Evolutionary conservation across 2,888 invertebrate species (phyloP), one percentile per base, ranked within the genome.

Genomic region (Epinotia ramella): DNA sequence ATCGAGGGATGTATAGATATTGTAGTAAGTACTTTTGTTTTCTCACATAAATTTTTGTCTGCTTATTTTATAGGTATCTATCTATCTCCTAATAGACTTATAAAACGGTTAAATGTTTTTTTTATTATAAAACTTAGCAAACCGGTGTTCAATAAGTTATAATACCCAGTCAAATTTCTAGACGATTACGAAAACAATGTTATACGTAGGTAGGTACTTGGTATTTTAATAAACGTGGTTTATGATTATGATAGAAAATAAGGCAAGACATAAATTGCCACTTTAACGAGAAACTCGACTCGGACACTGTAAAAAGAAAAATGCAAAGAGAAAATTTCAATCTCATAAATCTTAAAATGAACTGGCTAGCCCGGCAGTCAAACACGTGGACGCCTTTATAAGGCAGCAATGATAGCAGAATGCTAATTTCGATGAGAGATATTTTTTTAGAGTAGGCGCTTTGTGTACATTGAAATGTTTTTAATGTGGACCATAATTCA

Each of bases 161-260:
- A n/a, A 24, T 46, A 46, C 16, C 0, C 4, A 44, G 18, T 44
- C 44, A 6, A 44, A 12, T 18, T 44, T 1, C 2, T 16, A 73
- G 53, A 56, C 40, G 40, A 44, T 18, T 20, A 20, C 44, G 46
- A 16, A 69, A 28, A 59, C 28, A 67, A 63, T 76, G 33, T 63
- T 24, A 40, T 75, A 70, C 12, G 73, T 46, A n/a, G n/a, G n/a
- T n/a, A n/a, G n/a, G n/a, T n/a, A 69, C 70, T 65, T 63, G 67
- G 69, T 68, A 77, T 77, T 80, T 79, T 77, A 78, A 77, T 80
- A 78, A 78, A 69, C 73, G 73, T 73, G 65, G 77, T 76, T 75
- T 71, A 66, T 67, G 70, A 77, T 75, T 71, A 66, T 67, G 70
- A 77, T 71, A 70, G 77, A 71, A 73, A 73, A 62, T 70, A 73